Conservation (phyloP, 2,888 invertebrate species). For the Chloroclystis v-ata region DNA sequence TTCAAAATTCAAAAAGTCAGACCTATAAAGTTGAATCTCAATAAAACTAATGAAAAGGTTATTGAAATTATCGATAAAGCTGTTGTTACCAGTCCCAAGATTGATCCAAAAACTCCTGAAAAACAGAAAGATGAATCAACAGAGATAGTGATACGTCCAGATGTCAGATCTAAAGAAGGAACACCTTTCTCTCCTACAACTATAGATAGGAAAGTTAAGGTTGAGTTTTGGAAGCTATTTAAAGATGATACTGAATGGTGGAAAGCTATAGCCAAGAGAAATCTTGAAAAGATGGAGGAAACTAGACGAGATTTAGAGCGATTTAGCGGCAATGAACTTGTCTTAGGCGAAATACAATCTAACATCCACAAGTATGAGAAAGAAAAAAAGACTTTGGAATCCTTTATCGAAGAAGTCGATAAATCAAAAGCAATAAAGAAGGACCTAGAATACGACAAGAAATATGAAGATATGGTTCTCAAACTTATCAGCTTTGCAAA, state of each 20-base stretch:
- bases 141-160: constrained; percentile 45
- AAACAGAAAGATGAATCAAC: constrained; percentile 49
- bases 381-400: constrained; percentile 59
- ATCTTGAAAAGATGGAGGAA: constrained; percentile 70
- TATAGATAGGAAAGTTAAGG: constrained; percentile 43
- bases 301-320: constrained; percentile 64
- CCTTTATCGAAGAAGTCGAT: constrained; percentile 67
- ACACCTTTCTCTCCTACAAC: constrained; percentile 34
- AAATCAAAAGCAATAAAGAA: constrained; percentile 58
- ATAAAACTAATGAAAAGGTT: constrained; percentile 28
- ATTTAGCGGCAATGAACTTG: constrained; percentile 68
- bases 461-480: constrained; percentile 69
- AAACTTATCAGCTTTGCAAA: constrained; percentile 70
- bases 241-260: constrained; percentile 72
- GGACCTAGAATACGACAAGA: constrained; percentile 64
- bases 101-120: constrained; percentile 38
- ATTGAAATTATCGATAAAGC: constrained; percentile 8
- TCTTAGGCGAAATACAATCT: constrained; percentile 58
- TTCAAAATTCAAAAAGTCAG: constrained; percentile 63
- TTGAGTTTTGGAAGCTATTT: constrained; percentile 68
- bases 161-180: constrained; percentile 33
- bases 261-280: constrained; percentile 68
- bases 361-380: constrained; percentile 57
- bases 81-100: constrained; percentile 19
- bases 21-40: constrained; percentile 46